Percentiles rank a stretch among this genome's conserved stretches.
Conservation (phyloP, 2,888 invertebrate species). For the Drosophila mimetica region DNA sequence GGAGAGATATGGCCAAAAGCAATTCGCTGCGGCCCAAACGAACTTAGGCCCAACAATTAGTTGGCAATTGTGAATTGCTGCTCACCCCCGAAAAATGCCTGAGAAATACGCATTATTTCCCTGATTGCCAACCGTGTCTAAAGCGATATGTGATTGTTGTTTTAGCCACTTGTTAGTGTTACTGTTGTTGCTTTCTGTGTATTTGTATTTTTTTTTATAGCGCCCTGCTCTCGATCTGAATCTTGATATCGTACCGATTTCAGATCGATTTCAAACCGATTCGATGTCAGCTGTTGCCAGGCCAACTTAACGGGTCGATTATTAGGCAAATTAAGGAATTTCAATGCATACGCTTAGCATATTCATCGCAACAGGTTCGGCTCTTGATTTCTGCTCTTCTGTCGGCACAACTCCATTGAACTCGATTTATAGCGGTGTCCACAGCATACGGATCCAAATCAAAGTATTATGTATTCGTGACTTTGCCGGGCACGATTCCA, state of each 20-base stretch:
- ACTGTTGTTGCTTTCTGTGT: background rate
- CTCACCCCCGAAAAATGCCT: slow-evolving; percentile 11
- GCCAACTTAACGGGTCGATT: slow-evolving; percentile 66
- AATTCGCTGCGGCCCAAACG: slow-evolving; percentile 55
- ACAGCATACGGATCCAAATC: background rate
- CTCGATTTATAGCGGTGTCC: slow-evolving; percentile 45
- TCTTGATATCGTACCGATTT: slow-evolving; percentile 13
- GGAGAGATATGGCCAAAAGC: slow-evolving; percentile 45
- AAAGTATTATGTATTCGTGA: slow-evolving; percentile 7
- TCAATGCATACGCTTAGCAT: slow-evolving; percentile 74
- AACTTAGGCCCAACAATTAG: slow-evolving; percentile 63
- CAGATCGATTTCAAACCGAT: slow-evolving; percentile 6
- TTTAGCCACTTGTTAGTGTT: background rate
- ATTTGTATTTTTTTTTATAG: too few relatives aligned
- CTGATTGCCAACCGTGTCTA: slow-evolving; percentile 67
- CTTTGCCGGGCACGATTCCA: background rate
- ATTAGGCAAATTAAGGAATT: slow-evolving; percentile 78
- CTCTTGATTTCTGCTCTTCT: background rate
- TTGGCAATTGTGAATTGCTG: slow-evolving; percentile 60
- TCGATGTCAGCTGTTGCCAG: slow-evolving; percentile 57
- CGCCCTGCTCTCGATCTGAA: slow-evolving; percentile 25
- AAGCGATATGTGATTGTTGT: slow-evolving; percentile 50
- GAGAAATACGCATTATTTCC: slow-evolving; percentile 12
- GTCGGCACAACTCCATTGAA: slow-evolving; percentile 67
- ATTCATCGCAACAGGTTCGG: slow-evolving; percentile 73